Evolutionary conservation across 1,140 invertebrate genomes (phyloP), one percentile per base, ranked within the genome.

Genomic region (Mesaphorura yosii): DNA sequence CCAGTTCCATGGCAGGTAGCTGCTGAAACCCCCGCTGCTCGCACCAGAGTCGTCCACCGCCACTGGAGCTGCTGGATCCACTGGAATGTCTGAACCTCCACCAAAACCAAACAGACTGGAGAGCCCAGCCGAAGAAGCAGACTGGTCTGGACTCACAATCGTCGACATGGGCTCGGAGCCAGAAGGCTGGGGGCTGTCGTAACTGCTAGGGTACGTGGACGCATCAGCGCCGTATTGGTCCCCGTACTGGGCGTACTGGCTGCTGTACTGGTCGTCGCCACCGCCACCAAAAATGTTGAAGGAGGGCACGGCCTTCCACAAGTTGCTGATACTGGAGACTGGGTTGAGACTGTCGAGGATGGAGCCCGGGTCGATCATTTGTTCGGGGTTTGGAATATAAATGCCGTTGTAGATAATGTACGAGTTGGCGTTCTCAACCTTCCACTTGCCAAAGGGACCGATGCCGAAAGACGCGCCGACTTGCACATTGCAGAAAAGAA

Each of bases 331-430:
- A 26, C 23, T 28, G 44, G 25, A 27, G 6, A 46, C 19, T 5
- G 44, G 44, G 19, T 46, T 46, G 7, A 46, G 23, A 6, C 6
- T 46, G 10, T 7, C 10, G 6, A 46, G 25, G 20, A 46, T 5
- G 5, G 12, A 12, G 12, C 7, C 23, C 7, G 44, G 25, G 7
- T 46, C 44, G 6, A 15, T 20, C 6, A 27, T 28, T 6, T 46
- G 25, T 25, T 27, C 10, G 5, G 44, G 44, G 19, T 27, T 7
- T 20, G 7, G 12, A 7, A 46, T 46, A 20, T 46, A 46, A 14
- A 27, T 28, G 4, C 44, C 44, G 44, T 46, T 46, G 6, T 27
- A 6, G 12, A 46, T 46, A 27, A 46, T 25, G 23, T 46, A 46
- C 7, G 15, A 7, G 25, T 46, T 23, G 7, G 44, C 23, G 15